Conservation (phyloP, 2,888 invertebrate genomes). For the Cabera pusaria region DNA sequence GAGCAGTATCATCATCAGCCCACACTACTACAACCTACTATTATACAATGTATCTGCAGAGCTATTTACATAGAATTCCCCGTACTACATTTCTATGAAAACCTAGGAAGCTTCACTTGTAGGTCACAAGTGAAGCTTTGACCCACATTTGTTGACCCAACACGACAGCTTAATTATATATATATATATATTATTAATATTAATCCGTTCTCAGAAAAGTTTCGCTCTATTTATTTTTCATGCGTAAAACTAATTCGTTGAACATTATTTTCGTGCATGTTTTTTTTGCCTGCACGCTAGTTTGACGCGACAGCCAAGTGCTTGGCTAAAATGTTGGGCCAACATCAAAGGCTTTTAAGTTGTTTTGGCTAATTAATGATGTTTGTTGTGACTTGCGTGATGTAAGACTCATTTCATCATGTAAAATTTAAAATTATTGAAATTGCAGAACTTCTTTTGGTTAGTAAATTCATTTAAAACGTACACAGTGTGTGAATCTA, state of each 20-base stretch:
- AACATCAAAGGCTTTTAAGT: conserved; percentile 10
- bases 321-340: conserved; percentile 11
- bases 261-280: conserved; percentile 33
- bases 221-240: conserved; percentile 45
- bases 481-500: no score
- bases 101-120: no score
- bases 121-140: no score
- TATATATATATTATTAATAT: conserved; percentile 38
- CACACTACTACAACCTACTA: no score
- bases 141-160: conserved; percentile 34
- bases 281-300: conserved; percentile 21
- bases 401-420: no score
- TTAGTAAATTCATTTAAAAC: no score
- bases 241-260: conserved; percentile 41
- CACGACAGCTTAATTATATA: conserved; percentile 37
- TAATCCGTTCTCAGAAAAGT: conserved; percentile 46
- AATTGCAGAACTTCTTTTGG: no score
- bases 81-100: conserved; percentile 9
- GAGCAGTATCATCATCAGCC: no score
- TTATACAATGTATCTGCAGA: no score
- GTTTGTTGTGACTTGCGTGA: no score
- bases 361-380: no score
- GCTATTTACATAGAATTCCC: conserved; percentile 2
- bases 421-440: no score
- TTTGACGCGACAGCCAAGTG: conserved; percentile 1